These are phyloP conservation scores for Rapana venosa DNA, from an alignment of 2,888 invertebrate genomes.

Conservation along the genomic window DNA sequence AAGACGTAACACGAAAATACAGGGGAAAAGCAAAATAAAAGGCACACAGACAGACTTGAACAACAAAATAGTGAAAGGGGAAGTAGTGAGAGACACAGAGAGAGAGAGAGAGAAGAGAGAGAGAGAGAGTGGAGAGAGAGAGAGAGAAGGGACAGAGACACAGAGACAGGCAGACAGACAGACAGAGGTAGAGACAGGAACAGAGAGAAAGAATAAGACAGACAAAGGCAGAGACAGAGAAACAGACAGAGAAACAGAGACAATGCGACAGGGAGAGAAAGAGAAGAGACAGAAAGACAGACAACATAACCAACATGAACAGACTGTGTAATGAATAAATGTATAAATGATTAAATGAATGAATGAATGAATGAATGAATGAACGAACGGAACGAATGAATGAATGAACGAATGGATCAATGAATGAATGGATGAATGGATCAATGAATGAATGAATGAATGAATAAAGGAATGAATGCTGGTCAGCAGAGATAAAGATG, in stretches of 20 bases:
- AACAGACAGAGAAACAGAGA: neutral
- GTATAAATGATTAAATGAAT: too few species aligned
- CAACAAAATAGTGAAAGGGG: neutral
- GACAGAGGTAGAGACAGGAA: neutral
- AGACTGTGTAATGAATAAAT: too few species aligned
- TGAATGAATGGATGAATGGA: too few species aligned
- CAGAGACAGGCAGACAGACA: neutral
- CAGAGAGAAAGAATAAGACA: neutral
- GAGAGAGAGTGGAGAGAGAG: neutral
- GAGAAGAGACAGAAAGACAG: neutral
- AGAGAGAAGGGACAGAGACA: neutral
- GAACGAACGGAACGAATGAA: too few species aligned
- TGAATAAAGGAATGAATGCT: too few species aligned
- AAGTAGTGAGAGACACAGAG: neutral
- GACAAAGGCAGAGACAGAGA: neutral
- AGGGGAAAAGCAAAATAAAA: neutral
- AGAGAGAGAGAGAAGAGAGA: neutral
- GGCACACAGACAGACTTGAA: neutral
- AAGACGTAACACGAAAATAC: neutral
- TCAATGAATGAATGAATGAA: too few species aligned
- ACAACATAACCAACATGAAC: neutral
- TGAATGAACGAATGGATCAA: too few species aligned
- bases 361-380: too few species aligned
- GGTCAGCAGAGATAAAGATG: too few species aligned
- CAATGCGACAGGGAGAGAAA: neutral